A percentile compares a stretch with the other conserved stretches of the same genome.
These are phyloP conservation scores for Camelus dromedarius DNA, from an alignment of 2,113 vertebrate genomes.

Conservation along the genomic window DNA sequence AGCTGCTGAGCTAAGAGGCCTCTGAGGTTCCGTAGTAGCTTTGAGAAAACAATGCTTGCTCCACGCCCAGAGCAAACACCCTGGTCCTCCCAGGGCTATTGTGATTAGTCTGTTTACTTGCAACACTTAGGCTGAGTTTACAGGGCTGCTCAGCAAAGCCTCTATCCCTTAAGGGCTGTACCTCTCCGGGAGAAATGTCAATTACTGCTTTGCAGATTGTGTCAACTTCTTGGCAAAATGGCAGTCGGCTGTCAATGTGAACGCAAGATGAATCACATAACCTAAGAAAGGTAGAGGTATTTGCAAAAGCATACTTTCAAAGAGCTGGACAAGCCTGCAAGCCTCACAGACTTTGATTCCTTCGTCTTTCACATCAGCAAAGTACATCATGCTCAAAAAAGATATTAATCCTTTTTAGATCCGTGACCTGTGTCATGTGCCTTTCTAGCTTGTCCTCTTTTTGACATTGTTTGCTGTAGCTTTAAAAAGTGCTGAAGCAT, in stretches of 20 bases:
- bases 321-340: slow-evolving; percentile 76
- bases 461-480: slow-evolving; percentile 72
- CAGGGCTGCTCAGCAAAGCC: slow-evolving; percentile 47
- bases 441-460: slow-evolving; percentile 82
- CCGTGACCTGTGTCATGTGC: slow-evolving; percentile 31
- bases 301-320: slow-evolving; percentile 81
- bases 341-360: slow-evolving; percentile 66
- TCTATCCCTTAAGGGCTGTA: slow-evolving; percentile 49
- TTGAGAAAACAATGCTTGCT: neutral
- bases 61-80: neutral
- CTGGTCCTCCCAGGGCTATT: neutral
- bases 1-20: neutral
- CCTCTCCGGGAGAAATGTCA: slow-evolving; percentile 61
- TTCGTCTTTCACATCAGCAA: slow-evolving; percentile 79
- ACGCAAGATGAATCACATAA: slow-evolving; percentile 81
- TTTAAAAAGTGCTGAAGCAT: slow-evolving; percentile 78
- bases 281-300: slow-evolving; percentile 76
- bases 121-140: neutral
- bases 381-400: slow-evolving; percentile 82
- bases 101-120: slow-evolving; percentile 49
- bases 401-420: slow-evolving; percentile 84
- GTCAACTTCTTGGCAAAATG: slow-evolving; percentile 79
- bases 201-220: slow-evolving; percentile 78
- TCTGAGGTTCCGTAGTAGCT: neutral
- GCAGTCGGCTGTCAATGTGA: slow-evolving; percentile 83